These are phyloP conservation scores for Mormyrus lacerda DNA, from an alignment of 2,113 vertebrate species.

Conservation along the genomic window DNA sequence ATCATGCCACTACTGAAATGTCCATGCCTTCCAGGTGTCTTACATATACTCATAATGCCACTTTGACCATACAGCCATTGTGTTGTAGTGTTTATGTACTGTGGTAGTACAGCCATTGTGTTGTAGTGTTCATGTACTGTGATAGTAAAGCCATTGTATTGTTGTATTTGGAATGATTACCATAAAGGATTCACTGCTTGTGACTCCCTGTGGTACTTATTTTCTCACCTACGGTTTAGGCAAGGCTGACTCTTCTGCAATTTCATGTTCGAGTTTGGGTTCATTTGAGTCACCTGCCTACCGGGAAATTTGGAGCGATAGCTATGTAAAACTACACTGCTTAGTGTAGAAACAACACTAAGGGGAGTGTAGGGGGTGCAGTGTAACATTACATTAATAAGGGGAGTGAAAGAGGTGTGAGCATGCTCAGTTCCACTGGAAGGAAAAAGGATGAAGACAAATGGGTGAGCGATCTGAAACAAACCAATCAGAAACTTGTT, in stretches of 20 bases:
- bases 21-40: not conserved
- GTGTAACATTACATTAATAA: not conserved
- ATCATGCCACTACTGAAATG: not conserved
- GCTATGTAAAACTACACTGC: not conserved
- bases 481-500: not conserved
- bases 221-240: not conserved
- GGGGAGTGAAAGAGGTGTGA: not conserved
- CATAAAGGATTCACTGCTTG: not conserved
- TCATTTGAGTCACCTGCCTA: not conserved
- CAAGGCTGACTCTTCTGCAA: not conserved
- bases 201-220: not conserved
- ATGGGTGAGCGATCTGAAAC: not conserved
- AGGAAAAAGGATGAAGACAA: not conserved
- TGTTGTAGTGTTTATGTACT: not conserved
- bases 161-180: not conserved
- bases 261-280: not conserved
- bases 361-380: not conserved
- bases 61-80: not conserved
- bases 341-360: not conserved
- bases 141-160: not conserved
- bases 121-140: not conserved
- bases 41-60: not conserved
- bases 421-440: not conserved
- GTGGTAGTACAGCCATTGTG: not conserved
- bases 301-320: not conserved